These are phyloP conservation scores for Brenthis daphne DNA, from an alignment of 2,888 invertebrate species.

Conservation along the genomic window DNA sequence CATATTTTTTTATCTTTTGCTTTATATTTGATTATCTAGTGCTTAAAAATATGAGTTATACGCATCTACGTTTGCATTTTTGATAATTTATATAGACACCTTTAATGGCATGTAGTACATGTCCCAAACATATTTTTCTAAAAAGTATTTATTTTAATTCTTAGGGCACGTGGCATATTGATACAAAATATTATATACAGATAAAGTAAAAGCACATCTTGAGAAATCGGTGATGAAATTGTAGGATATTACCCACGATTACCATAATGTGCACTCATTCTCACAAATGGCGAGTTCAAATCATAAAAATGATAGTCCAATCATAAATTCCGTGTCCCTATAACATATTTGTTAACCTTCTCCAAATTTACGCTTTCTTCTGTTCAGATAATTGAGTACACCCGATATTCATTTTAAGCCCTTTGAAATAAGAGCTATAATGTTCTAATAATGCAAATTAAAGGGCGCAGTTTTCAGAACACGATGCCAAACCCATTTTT, in stretches of 20 bases:
- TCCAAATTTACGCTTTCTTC: constrained; percentile 48
- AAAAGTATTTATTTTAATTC: too few species aligned
- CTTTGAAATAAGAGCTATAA: constrained; percentile 39
- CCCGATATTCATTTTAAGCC: constrained; percentile 42
- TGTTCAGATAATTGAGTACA: constrained; percentile 31
- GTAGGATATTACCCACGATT: constrained; percentile 16
- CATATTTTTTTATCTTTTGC: too few species aligned
- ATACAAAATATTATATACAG: too few species aligned
- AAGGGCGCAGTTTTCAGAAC: constrained; percentile 60
- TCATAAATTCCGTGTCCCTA: constrained; percentile 54
- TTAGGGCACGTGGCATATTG: too few species aligned
- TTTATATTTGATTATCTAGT: too few species aligned
- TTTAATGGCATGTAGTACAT: too few species aligned
- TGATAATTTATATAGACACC: too few species aligned
- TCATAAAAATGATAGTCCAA: constrained; percentile 49
- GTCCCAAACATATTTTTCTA: too few species aligned
- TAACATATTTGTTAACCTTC: constrained; percentile 59
- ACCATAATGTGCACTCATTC: constrained; percentile 16
- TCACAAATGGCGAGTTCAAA: constrained; percentile 8
- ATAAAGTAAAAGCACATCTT: too few species aligned
- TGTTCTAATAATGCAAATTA: constrained; percentile 56
- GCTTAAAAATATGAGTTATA: too few species aligned
- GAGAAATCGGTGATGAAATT: constrained; percentile 9
- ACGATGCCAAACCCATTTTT: constrained; percentile 66
- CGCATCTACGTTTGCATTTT: too few species aligned